These are phyloP conservation scores for Calephelis perditalis DNA, from an alignment of 2,888 invertebrate species.

Conservation along the genomic window DNA sequence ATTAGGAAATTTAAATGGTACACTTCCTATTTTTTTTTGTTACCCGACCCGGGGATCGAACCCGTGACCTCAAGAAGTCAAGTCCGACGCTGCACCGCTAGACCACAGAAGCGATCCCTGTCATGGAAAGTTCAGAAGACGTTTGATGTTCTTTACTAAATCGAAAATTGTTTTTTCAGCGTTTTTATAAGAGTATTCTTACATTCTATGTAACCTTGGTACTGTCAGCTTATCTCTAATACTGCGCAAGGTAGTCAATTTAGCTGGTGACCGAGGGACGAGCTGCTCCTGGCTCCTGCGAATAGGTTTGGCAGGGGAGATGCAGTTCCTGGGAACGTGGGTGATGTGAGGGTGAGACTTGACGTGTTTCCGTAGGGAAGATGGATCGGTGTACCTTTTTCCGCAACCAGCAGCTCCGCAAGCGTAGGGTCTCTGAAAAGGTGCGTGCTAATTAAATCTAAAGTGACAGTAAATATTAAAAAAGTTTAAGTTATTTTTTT, in stretches of 20 bases:
- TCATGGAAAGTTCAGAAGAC: no score
- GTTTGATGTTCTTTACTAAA: no score
- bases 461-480: no score
- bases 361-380: slow-evolving; percentile 94
- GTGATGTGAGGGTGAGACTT: slow-evolving; percentile 84
- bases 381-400: slow-evolving; percentile 96
- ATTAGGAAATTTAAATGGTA: no score
- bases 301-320: slow-evolving; percentile 51
- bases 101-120: no score
- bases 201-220: slow-evolving; percentile 55
- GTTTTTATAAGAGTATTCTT: slow-evolving; percentile 16
- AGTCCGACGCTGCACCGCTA: no score
- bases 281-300: slow-evolving; percentile 51
- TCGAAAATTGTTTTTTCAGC: no score
- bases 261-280: slow-evolving; percentile 67
- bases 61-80: no score
- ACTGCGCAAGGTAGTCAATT: slow-evolving; percentile 58
- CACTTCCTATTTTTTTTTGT: no score
- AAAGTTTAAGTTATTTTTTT: no score
- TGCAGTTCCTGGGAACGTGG: slow-evolving; percentile 58
- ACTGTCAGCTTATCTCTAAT: slow-evolving; percentile 66
- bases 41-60: no score
- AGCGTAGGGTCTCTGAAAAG: slow-evolving; percentile 91
- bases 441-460: background rate
- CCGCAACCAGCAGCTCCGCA: slow-evolving; percentile 92